Conservation (phyloP, 1,140 invertebrate species). For the Zeugodacus cucurbitae region DNA sequence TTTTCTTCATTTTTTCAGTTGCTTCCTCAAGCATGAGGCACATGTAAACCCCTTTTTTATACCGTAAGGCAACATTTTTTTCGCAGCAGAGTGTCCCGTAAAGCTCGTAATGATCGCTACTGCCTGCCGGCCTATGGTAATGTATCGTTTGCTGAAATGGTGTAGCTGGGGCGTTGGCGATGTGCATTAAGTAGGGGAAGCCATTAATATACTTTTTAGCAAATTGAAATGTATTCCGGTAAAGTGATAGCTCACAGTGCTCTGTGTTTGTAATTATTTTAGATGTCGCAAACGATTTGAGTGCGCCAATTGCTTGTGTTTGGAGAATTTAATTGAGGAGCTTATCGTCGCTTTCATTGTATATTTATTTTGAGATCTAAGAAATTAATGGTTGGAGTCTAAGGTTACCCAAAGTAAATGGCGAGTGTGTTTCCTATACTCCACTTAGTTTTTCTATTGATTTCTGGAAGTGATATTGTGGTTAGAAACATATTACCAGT, state of each 20-base stretch:
- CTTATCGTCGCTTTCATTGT: too few relatives aligned
- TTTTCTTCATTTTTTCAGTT: neutral
- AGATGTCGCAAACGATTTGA: neutral
- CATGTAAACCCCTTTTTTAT: neutral
- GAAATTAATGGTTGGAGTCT: too few relatives aligned
- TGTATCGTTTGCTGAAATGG: neutral
- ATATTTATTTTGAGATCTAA: too few relatives aligned
- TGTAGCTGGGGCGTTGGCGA: neutral
- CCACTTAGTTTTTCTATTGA: too few relatives aligned
- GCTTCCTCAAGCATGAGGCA: neutral
- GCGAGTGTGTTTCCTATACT: too few relatives aligned
- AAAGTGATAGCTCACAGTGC: neutral
- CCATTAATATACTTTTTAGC: constrained; percentile 28
- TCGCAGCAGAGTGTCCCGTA: neutral
- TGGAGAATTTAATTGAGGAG: neutral
- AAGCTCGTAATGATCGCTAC: neutral
- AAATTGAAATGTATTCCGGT: constrained; percentile 13
- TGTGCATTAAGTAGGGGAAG: neutral
- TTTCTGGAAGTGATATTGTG: too few relatives aligned
- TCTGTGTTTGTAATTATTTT: neutral
- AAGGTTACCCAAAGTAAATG: too few relatives aligned
- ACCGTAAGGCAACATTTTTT: neutral
- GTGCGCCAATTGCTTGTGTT: too few relatives aligned
- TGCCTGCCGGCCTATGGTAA: neutral
- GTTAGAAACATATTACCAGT: too few relatives aligned